Evolutionary conservation across 2,113 vertebrate genomes (phyloP).

Genomic region (Tricholaema leucomelas): DNA sequence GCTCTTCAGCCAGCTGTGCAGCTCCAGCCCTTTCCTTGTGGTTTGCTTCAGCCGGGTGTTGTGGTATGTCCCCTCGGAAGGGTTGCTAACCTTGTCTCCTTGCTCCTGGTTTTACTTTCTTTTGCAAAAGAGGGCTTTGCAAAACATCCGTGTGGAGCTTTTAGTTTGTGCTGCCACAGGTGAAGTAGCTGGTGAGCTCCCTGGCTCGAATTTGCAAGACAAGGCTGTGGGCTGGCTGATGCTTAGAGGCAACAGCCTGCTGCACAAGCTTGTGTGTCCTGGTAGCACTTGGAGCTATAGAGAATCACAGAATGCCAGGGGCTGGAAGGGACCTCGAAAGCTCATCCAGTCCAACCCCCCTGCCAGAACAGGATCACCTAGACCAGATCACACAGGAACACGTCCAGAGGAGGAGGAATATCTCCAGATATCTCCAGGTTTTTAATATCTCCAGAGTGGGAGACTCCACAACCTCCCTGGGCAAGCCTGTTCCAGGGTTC

Average conservation of each 20-base stretch:
- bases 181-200: not conserved
- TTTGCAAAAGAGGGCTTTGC: not conserved
- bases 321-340: no score
- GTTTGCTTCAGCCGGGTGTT: not conserved
- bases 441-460: no score
- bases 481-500: no score
- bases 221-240: not conserved
- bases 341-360: no score
- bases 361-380: no score
- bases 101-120: not conserved
- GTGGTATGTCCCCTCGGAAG: not conserved
- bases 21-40: not conserved
- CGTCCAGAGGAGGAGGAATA: no score
- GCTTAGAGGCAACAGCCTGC: not conserved
- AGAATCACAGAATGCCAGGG: no score
- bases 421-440: no score
- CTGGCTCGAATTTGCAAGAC: not conserved
- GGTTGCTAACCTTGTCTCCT: not conserved
- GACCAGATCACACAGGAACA: no score
- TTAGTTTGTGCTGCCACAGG: not conserved
- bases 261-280: fast-evolving
- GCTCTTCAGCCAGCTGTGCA: not conserved
- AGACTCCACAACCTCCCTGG: no score
- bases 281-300: not conserved
- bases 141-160: not conserved